Conservation (phyloP, 2,888 invertebrate genomes). For the Agrotis exclamationis region DNA sequence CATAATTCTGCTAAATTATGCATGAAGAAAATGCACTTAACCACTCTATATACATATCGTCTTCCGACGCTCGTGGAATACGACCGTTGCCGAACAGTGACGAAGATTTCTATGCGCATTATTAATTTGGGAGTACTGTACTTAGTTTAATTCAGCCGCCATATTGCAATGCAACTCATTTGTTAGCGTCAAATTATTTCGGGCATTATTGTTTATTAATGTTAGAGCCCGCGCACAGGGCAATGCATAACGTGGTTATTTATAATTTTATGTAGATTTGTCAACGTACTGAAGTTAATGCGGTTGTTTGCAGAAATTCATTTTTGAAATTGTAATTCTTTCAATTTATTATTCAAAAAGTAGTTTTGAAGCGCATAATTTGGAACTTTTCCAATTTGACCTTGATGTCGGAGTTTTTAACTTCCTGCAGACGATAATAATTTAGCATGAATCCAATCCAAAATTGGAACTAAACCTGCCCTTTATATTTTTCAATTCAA, state of each 20-base stretch:
- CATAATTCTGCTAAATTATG: no score
- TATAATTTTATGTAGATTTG: constrained; percentile 30
- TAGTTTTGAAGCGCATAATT: not conserved
- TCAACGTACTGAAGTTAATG: constrained; percentile 4
- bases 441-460: not conserved
- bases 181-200: constrained; percentile 61
- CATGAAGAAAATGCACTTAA: no score
- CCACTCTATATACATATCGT: no score
- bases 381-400: not conserved
- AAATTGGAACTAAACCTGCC: no score
- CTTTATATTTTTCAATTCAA: not conserved
- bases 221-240: constrained; percentile 30
- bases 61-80: no score
- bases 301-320: not conserved
- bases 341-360: not conserved
- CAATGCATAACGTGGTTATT: constrained; percentile 19
- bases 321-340: constrained; percentile 4
- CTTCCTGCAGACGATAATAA: not conserved
- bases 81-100: no score
- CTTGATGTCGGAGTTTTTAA: not conserved
- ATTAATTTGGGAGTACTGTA: no score
- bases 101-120: no score
- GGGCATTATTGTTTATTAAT: constrained; percentile 53
- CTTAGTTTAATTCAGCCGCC: constrained; percentile 43
- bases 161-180: constrained; percentile 40